A percentile compares a stretch with the other conserved stretches of the same genome.
Conservation (phyloP, 2,797 vertebrate genomes). For the Furcifer pardalis region DNA sequence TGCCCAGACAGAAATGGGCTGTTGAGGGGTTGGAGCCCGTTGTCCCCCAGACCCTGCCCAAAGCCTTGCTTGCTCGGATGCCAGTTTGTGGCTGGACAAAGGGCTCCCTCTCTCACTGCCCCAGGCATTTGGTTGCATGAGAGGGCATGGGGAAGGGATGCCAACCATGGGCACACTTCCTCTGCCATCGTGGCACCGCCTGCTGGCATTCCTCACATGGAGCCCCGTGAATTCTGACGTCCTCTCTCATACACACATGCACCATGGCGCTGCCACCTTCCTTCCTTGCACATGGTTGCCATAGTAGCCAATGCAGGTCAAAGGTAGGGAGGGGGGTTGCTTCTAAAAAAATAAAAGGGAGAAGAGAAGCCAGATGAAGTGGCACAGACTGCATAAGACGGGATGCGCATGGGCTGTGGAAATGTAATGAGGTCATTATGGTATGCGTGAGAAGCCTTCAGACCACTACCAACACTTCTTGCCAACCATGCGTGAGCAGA, state of each 20-base stretch:
- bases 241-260: neutral
- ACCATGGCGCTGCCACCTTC: neutral
- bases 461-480: neutral
- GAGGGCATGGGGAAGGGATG: neutral
- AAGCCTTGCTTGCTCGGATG: neutral
- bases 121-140: no score
- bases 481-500: fast-evolving
- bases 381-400: neutral
- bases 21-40: neutral
- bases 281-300: constrained; percentile 42
- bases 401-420: neutral
- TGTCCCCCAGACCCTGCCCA: neutral
- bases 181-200: neutral
- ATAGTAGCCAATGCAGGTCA: constrained; percentile 48
- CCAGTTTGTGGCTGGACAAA: neutral
- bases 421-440: neutral
- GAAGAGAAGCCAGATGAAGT: neutral
- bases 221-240: neutral
- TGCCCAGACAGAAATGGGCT: no score
- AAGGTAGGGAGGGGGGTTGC: constrained; percentile 26
- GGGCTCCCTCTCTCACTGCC: no score
- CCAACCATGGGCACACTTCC: no score
- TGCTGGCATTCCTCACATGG: neutral
- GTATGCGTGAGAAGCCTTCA: neutral
- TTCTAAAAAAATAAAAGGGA: neutral